Evolutionary conservation across 2,888 invertebrate genomes (phyloP).

Genomic region (Galeopsomyia nigrocyanea): DNA sequence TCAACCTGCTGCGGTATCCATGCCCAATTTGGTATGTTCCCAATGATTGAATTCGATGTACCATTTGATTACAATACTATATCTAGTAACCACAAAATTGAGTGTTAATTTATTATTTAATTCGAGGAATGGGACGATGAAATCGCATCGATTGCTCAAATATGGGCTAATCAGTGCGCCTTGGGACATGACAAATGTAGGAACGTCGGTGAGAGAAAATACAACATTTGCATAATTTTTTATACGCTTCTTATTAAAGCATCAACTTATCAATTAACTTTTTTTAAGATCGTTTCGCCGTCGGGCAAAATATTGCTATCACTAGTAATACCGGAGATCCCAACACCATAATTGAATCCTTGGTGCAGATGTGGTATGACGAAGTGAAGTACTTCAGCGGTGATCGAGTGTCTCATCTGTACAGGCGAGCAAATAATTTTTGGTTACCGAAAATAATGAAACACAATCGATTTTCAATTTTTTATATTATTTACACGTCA

Average conservation of each 20-base stretch:
- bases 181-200: constrained; percentile 66
- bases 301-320: constrained; percentile 67
- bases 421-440: no score
- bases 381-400: constrained; percentile 45
- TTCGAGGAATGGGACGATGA: constrained; percentile 61
- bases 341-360: neutral
- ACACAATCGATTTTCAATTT: no score
- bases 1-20: constrained; percentile 51
- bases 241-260: no score
- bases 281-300: constrained; percentile 57
- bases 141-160: constrained; percentile 65
- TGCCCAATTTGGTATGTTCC: constrained; percentile 52
- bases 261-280: no score
- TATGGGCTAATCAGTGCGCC: constrained; percentile 69
- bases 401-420: constrained; percentile 20
- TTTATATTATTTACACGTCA: no score
- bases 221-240: no score
- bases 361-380: constrained; percentile 50
- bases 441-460: no score
- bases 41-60: neutral
- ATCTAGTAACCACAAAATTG: no score
- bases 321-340: constrained; percentile 32
- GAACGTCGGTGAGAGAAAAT: constrained; percentile 58
- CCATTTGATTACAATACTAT: neutral
- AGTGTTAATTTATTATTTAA: neutral